These are phyloP conservation scores for Dasypogon diadema DNA, from an alignment of 2,888 invertebrate genomes.

Conservation along the genomic window DNA sequence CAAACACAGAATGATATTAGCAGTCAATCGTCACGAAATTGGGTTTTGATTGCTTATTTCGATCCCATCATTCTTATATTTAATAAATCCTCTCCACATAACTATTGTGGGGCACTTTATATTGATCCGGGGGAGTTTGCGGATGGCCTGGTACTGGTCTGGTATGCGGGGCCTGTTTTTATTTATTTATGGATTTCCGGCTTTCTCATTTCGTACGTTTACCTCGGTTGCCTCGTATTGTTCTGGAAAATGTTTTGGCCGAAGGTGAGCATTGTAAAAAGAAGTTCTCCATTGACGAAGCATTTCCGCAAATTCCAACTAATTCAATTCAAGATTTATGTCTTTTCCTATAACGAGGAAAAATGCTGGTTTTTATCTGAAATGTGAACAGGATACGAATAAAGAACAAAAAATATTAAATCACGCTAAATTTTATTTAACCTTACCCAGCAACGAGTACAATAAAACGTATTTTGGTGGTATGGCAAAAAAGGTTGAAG, in stretches of 20 bases:
- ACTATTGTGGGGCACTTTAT: constrained; percentile 31
- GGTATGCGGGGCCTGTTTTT: constrained; percentile 20
- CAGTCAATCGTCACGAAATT: constrained; percentile 55
- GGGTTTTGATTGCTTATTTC: constrained; percentile 55
- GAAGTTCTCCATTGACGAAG: not conserved
- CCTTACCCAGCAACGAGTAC: not conserved
- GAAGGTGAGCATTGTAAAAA: constrained; percentile 37
- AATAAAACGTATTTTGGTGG: too few species aligned
- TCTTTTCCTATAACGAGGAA: constrained; percentile 7
- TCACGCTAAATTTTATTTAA: constrained; percentile 34
- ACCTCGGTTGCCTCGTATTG: not conserved
- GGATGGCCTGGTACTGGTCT: too few species aligned
- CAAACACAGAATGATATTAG: constrained; percentile 52
- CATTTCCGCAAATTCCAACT: constrained; percentile 48
- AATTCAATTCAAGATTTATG: constrained; percentile 49
- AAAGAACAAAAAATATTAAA: constrained; percentile 20
- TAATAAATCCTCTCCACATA: constrained; percentile 42
- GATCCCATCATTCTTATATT: constrained; percentile 46
- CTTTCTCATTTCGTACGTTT: constrained; percentile 34
- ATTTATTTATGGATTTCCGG: constrained; percentile 50
- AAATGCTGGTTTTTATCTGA: constrained; percentile 26
- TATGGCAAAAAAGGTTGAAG: too few species aligned
- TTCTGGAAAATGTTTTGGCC: constrained; percentile 25
- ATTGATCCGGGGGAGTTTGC: constrained; percentile 16
- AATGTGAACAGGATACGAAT: not conserved